Percentiles rank a stretch among this genome's conserved stretches.
Conservation (phyloP, 2,113 vertebrate species). For the Pseudorhombus dupliciocellatus region DNA sequence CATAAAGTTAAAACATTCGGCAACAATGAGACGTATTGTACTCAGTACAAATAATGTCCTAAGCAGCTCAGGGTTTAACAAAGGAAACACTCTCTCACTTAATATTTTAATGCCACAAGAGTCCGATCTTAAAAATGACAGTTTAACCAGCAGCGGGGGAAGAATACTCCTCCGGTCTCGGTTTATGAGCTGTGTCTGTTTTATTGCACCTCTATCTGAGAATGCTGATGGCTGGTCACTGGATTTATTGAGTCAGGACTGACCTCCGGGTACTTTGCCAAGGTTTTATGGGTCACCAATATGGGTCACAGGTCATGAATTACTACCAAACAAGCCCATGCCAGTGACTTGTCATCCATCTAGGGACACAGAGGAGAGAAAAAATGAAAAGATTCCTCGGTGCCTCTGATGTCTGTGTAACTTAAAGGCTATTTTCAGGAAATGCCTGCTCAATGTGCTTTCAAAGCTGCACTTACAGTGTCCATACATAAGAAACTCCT, state of each 20-base stretch:
- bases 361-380: slow-evolving; percentile 1
- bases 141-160: slow-evolving; percentile 38
- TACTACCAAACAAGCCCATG: slow-evolving; percentile 67
- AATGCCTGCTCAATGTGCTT: no score
- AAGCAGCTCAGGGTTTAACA: slow-evolving; percentile 2
- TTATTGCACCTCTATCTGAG: slow-evolving; percentile 61
- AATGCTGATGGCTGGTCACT: slow-evolving; percentile 48
- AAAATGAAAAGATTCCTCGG: slow-evolving; percentile 33
- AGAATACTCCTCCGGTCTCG: slow-evolving; percentile 45
- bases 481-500: neutral
- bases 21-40: neutral
- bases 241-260: slow-evolving; percentile 69
- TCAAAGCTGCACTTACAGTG: slow-evolving; percentile 21
- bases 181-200: slow-evolving; percentile 70
- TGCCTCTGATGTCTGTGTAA: slow-evolving; percentile 19
- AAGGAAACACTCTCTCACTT: neutral
- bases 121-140: slow-evolving; percentile 57
- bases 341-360: slow-evolving; percentile 48
- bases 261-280: slow-evolving; percentile 58
- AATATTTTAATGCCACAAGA: slow-evolving; percentile 46
- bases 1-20: neutral
- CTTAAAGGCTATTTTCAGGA: neutral
- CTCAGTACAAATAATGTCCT: neutral
- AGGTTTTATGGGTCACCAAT: slow-evolving; percentile 66
- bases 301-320: slow-evolving; percentile 70